Evolutionary conservation across 2,113 vertebrate genomes (phyloP).

Genomic region (Tragelaphus strepsiceros): DNA sequence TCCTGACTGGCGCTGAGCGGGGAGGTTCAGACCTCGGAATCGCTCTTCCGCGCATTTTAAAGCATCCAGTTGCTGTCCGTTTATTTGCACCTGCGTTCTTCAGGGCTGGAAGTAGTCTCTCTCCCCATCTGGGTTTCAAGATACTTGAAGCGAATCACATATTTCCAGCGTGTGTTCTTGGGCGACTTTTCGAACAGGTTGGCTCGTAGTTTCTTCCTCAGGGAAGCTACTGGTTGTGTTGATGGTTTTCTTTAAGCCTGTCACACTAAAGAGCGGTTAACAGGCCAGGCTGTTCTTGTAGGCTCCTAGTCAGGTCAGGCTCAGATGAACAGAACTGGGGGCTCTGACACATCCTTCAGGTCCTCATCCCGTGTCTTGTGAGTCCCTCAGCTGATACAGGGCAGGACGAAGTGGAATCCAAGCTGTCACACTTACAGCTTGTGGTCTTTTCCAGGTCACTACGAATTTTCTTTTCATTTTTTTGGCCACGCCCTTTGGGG

Average conservation of each 20-base stretch:
- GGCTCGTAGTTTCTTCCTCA: background rate
- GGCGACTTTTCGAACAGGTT: background rate
- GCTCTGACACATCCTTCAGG: background rate
- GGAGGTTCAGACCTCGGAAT: background rate
- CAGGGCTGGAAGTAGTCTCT: background rate
- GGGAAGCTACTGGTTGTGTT: too few species aligned
- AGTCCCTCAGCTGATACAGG: fast-evolving
- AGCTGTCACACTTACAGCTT: background rate
- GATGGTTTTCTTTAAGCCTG: background rate
- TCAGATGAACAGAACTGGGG: background rate
- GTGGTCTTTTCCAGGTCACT: background rate
- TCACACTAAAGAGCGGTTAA: background rate
- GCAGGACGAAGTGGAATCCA: fast-evolving
- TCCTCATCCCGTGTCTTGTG: background rate
- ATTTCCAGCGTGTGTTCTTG: background rate
- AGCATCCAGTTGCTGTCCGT: background rate
- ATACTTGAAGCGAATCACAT: background rate
- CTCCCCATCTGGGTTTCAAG: background rate
- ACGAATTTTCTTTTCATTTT: background rate
- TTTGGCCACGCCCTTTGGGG: background rate
- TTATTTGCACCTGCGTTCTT: background rate
- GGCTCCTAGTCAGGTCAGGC: background rate
- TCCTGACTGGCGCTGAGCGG: background rate
- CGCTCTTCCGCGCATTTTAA: background rate
- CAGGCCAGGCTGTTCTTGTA: background rate